phyloP scores from a whole-genome alignment of 2,888 invertebrate genomes.

The Thereva nobilitata region DNA sequence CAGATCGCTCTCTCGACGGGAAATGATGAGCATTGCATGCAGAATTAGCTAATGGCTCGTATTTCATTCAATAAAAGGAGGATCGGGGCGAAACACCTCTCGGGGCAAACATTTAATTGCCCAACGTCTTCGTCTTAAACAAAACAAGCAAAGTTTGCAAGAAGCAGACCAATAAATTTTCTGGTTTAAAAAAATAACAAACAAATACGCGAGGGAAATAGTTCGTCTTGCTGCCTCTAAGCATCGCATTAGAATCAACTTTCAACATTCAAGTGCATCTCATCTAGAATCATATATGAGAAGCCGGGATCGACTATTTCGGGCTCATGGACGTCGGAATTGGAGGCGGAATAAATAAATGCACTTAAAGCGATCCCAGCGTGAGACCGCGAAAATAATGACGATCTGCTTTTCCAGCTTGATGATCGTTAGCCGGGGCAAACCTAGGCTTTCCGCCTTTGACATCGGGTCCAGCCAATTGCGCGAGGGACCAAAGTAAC shows the following conservation, averaged over 20 bases:
- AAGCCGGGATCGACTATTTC: conserved; percentile 12
- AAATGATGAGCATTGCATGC: conserved; percentile 4
- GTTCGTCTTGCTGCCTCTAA: too few species aligned
- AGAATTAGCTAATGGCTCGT: conserved; percentile 20
- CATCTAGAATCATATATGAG: too few species aligned
- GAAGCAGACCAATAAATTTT: too few species aligned
- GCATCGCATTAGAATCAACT: too few species aligned
- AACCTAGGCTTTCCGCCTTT: conserved; percentile 1
- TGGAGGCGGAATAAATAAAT: conserved; percentile 12
- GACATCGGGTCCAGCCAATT: background rate
- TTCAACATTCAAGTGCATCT: too few species aligned
- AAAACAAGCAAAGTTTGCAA: too few species aligned
- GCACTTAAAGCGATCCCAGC: conserved; percentile 24
- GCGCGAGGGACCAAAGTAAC: conserved; percentile 1
- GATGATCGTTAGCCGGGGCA: background rate
- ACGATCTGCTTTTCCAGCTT: background rate
- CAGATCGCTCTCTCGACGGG: background rate
- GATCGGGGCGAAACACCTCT: background rate
- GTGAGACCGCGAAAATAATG: conserved; percentile 19
- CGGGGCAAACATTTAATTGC: too few species aligned
- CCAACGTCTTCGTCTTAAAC: too few species aligned
- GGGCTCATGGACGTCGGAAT: background rate
- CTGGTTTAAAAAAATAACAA: too few species aligned
- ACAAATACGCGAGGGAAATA: too few species aligned
- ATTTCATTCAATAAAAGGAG: conserved; percentile 22